phyloP scores from a whole-genome alignment of 2,113 vertebrate genomes.

The Mastomys coucha region DNA sequence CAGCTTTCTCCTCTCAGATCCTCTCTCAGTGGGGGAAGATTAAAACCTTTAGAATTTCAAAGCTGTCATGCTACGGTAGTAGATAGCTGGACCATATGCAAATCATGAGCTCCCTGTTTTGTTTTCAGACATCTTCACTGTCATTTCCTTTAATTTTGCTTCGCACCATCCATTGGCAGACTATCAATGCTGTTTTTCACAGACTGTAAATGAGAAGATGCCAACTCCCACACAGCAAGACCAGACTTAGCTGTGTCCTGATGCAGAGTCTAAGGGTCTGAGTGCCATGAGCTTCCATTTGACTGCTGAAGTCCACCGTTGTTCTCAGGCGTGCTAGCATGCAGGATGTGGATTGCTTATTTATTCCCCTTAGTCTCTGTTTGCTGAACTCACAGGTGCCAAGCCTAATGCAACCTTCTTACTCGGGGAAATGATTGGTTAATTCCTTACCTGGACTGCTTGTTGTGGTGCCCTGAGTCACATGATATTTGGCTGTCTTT shows the following conservation, averaged over 20 bases:
- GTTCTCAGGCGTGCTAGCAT: not conserved
- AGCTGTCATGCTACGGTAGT: not conserved
- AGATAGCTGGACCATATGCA: not conserved
- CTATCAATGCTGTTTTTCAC: not conserved
- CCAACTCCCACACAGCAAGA: not conserved
- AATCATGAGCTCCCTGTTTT: not conserved
- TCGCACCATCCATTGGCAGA: not conserved
- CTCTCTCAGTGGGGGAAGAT: not conserved
- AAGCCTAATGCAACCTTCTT: not conserved
- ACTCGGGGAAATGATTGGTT: not conserved
- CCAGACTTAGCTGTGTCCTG: rapidly evolving
- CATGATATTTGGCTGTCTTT: not conserved
- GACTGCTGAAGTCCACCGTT: not conserved
- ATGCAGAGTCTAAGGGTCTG: rapidly evolving
- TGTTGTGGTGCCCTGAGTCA: not conserved
- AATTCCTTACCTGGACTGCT: not conserved
- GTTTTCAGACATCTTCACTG: not conserved
- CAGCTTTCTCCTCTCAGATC: not conserved
- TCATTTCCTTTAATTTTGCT: not conserved
- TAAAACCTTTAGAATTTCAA: constrained; percentile 14
- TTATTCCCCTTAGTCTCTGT: not conserved
- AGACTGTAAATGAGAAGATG: not conserved
- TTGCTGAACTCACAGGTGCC: not conserved
- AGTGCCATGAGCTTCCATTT: rapidly evolving
- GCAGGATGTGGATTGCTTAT: not conserved